A percentile compares a stretch with the other conserved stretches of the same genome.
phyloP scores from a whole-genome alignment of 1,140 invertebrate genomes.

The Leptopilina clavipes region DNA sequence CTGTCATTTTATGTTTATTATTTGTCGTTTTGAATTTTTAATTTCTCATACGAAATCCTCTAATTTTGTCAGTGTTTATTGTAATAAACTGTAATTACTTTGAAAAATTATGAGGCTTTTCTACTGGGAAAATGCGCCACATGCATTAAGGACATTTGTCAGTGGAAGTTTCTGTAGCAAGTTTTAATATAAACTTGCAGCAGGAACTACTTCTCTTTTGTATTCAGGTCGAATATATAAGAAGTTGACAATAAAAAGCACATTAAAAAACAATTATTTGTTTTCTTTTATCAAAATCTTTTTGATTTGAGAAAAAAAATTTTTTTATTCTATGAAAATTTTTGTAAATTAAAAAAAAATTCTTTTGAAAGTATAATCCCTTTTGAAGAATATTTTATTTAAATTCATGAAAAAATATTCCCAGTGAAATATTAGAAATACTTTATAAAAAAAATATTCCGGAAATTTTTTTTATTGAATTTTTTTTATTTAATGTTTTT shows the following conservation, averaged over 20 bases:
- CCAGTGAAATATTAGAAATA: too few relatives aligned
- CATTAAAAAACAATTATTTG: background rate
- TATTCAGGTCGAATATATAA: background rate
- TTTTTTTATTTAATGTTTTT: too few relatives aligned
- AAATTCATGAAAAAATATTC: too few relatives aligned
- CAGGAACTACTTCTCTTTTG: slow-evolving; percentile 12
- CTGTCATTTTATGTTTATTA: background rate
- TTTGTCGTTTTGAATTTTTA: background rate
- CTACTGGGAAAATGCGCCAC: background rate
- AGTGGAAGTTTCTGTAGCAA: slow-evolving; percentile 19
- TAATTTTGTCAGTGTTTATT: background rate
- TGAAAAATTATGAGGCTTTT: slow-evolving; percentile 18
- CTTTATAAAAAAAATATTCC: too few relatives aligned
- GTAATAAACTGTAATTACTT: slow-evolving; percentile 21
- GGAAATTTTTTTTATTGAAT: too few relatives aligned
- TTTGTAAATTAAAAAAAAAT: too few relatives aligned
- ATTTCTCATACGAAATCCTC: background rate
- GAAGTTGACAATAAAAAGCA: background rate
- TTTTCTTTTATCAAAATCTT: background rate
- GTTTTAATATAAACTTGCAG: slow-evolving; percentile 19
- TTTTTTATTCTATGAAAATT: too few relatives aligned
- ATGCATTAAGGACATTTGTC: slow-evolving; percentile 33
- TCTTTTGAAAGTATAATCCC: too few relatives aligned
- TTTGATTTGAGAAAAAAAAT: too few relatives aligned
- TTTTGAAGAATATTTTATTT: too few relatives aligned